Conservation (phyloP, 37 sponge, comb jelly and placozoan species). For the Ianthella basta region DNA sequence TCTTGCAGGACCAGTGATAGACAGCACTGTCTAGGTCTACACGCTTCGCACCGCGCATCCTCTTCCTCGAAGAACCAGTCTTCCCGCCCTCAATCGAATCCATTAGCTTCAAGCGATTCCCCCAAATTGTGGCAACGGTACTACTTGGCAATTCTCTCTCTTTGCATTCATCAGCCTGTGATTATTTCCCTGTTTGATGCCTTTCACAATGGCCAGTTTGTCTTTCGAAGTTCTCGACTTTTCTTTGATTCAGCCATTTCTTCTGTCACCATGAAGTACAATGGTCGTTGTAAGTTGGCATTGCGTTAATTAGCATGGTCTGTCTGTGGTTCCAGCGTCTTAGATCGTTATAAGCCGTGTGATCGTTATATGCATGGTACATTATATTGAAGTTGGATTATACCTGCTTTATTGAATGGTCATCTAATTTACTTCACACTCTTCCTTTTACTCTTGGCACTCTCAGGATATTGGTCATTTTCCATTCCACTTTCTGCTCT, state of each 20-base stretch:
- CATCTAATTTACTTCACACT: too few relatives aligned
- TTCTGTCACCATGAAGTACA: too few relatives aligned
- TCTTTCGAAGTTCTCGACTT: conserved; percentile 32
- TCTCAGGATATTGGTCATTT: too few relatives aligned
- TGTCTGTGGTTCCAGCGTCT: too few relatives aligned
- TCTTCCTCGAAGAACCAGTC: conserved; percentile 1
- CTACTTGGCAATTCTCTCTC: conserved; percentile 1
- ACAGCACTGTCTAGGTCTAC: conserved; percentile 11
- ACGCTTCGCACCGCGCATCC: not conserved
- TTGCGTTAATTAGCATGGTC: too few relatives aligned
- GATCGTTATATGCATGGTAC: too few relatives aligned
- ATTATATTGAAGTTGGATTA: too few relatives aligned
- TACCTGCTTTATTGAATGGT: too few relatives aligned
- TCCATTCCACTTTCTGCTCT: too few relatives aligned
- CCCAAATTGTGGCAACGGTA: conserved; percentile 30
- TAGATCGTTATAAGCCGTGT: too few relatives aligned
- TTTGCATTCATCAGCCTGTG: not conserved
- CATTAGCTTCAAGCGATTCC: conserved; percentile 1
- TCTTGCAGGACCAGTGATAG: not conserved
- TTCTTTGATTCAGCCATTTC: conserved; percentile 29
- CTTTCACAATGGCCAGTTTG: conserved; percentile 20
- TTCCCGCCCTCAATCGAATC: conserved; percentile 21
- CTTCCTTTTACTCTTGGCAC: too few relatives aligned
- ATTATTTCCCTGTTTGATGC: not conserved
- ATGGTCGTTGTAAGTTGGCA: too few relatives aligned